Conservation (phyloP, 2,113 vertebrate species). For the Alectura lathami region DNA sequence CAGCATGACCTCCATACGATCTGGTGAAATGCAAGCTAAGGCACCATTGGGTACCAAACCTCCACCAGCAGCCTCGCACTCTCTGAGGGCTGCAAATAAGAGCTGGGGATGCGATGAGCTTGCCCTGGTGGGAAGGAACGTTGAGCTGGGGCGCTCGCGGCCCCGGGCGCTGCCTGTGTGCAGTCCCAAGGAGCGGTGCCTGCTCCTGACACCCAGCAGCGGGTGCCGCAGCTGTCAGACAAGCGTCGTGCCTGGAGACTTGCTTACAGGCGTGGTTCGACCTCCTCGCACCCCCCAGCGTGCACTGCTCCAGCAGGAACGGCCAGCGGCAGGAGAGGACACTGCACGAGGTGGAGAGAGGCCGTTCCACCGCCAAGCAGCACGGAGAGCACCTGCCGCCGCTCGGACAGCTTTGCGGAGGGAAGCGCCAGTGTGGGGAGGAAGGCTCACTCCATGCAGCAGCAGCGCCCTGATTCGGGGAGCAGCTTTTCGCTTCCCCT, state of each 20-base stretch:
- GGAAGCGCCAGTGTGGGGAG: neutral
- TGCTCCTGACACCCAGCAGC: accelerated
- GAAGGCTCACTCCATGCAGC: neutral
- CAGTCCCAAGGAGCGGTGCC: accelerated
- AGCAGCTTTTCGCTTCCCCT: neutral
- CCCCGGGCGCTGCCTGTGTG: too few relatives aligned
- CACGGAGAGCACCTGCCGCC: neutral
- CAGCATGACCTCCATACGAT: neutral
- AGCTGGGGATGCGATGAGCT: neutral
- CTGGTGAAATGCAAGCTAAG: neutral
- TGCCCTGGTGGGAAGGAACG: neutral
- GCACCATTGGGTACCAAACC: neutral
- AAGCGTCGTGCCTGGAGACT: accelerated
- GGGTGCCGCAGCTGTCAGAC: accelerated
- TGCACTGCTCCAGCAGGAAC: accelerated
- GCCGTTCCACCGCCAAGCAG: neutral
- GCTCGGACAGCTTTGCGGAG: neutral
- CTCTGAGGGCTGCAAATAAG: neutral
- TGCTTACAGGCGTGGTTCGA: neutral
- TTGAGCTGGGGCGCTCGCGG: accelerated
- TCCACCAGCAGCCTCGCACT: accelerated
- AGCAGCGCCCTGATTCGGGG: neutral
- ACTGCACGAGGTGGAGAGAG: accelerated
- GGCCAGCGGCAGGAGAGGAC: neutral
- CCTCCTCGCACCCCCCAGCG: too few relatives aligned